These are phyloP conservation scores for Dione juno DNA, from an alignment of 2,888 invertebrate genomes.

Conservation along the genomic window DNA sequence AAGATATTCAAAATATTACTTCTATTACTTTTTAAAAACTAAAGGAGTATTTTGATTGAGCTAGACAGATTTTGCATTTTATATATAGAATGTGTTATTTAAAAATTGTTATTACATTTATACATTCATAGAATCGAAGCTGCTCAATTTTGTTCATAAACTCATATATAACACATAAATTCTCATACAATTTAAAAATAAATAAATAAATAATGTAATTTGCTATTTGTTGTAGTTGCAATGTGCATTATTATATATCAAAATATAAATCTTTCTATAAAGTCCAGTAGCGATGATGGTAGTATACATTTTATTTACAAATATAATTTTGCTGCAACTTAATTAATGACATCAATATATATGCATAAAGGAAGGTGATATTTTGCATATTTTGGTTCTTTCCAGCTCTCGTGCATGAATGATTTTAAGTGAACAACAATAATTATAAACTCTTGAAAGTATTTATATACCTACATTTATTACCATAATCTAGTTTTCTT, in stretches of 20 bases:
- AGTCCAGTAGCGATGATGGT: conserved; percentile 32
- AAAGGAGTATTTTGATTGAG: neutral
- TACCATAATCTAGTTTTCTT: too few species aligned
- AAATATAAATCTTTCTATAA: neutral
- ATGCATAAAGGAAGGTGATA: neutral
- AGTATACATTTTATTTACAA: conserved; percentile 28
- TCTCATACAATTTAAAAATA: too few species aligned
- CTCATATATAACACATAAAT: too few species aligned
- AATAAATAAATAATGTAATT: neutral
- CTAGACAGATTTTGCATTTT: conserved; percentile 10
- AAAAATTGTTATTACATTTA: conserved; percentile 18
- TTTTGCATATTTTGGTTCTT: neutral
- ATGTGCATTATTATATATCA: conserved; percentile 1
- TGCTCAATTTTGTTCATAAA: conserved; percentile 9
- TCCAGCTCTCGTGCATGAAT: neutral
- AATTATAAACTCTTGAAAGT: too few species aligned
- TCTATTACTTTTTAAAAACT: conserved; percentile 4
- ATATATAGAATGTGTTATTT: conserved; percentile 6
- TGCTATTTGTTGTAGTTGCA: neutral
- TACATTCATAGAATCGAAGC: conserved; percentile 1
- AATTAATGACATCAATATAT: conserved; percentile 1
- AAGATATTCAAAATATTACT: neutral
- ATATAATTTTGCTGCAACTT: conserved; percentile 22
- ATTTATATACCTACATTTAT: too few species aligned
- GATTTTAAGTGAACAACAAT: neutral